Conservation (phyloP, 2,888 invertebrate genomes). For the Coelogynopora nodosa region DNA sequence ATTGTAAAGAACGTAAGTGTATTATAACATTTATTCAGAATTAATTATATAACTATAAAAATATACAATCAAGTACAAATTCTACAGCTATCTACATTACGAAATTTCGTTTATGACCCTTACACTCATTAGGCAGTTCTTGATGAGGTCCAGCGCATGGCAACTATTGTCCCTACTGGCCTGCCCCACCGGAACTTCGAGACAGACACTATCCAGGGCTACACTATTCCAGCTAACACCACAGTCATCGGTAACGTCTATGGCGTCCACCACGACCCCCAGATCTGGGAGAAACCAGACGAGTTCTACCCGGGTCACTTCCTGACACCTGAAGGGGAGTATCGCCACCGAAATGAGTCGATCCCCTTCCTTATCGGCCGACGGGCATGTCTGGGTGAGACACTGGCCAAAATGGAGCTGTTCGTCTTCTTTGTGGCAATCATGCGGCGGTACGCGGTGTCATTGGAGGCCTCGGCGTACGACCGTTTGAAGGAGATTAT, state of each 20-base stretch:
- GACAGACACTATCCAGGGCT: background rate
- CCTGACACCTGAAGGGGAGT: slow-evolving; percentile 50
- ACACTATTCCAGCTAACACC: slow-evolving; percentile 8
- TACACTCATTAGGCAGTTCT: slow-evolving; percentile 48
- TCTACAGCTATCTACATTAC: too few species aligned
- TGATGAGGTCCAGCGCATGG: slow-evolving; percentile 55
- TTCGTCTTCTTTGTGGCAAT: slow-evolving; percentile 48
- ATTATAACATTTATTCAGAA: too few species aligned
- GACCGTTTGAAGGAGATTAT: background rate
- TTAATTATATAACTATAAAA: too few species aligned
- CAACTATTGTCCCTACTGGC: slow-evolving; percentile 58
- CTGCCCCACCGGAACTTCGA: slow-evolving; percentile 49
- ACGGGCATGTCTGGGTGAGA: slow-evolving; percentile 49
- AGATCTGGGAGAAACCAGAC: slow-evolving; percentile 52
- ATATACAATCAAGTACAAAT: too few species aligned
- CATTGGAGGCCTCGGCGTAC: background rate
- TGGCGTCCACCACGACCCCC: slow-evolving; percentile 47
- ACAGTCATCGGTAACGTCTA: slow-evolving; percentile 47
- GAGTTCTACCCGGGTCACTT: slow-evolving; percentile 56
- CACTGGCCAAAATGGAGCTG: slow-evolving; percentile 49
- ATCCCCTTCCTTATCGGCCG: slow-evolving; percentile 51
- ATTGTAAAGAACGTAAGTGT: too few species aligned
- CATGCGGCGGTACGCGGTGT: slow-evolving; percentile 43
- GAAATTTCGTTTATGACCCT: too few species aligned
- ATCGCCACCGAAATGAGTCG: slow-evolving; percentile 47